Conservation (phyloP, 2,888 invertebrate species). For the Malacosoma neustria region DNA sequence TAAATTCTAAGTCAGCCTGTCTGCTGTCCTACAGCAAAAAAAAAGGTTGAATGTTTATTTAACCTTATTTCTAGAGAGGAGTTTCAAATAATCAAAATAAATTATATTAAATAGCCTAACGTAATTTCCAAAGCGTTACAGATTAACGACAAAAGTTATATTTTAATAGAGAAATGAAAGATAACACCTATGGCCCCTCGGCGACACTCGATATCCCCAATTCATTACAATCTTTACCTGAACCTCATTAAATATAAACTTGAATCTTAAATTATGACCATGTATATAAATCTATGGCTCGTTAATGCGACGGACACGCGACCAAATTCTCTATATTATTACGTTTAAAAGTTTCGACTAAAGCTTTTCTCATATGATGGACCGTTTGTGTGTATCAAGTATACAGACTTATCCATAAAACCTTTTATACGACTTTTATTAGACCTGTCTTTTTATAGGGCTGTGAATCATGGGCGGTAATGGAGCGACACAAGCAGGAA, state of each 20-base stretch:
- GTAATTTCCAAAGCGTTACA: neutral
- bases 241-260: neutral
- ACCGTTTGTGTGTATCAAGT: neutral
- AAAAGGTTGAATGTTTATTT: no score
- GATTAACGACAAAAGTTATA: constrained; percentile 7
- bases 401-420: no score
- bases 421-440: no score
- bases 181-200: neutral
- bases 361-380: neutral
- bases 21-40: no score
- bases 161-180: neutral
- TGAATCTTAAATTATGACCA: neutral
- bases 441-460: no score
- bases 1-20: no score
- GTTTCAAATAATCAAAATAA: no score
- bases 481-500: no score
- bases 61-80: no score
- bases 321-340: constrained; percentile 36
- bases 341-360: constrained; percentile 2
- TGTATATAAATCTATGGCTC: constrained; percentile 13
- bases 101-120: no score
- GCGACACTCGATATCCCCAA: neutral
- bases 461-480: no score
- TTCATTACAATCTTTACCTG: neutral
- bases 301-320: constrained; percentile 41